Conservation (phyloP, 2,888 invertebrate genomes). For the Mesochorus sp. region DNA sequence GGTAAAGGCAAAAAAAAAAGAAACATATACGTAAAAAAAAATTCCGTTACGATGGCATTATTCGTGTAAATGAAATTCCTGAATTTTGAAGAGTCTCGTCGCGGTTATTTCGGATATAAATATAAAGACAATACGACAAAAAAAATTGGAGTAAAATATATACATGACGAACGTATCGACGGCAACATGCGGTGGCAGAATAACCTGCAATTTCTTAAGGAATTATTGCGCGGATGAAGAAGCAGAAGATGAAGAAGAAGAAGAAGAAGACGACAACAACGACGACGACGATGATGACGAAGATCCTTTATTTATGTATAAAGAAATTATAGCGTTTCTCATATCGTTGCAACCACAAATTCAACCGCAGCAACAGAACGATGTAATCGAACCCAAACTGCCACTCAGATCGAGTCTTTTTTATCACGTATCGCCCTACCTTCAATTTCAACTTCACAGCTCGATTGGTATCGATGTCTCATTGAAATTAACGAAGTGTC, state of each 20-base stretch:
- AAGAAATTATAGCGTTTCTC: conserved; percentile 71
- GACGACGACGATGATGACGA: conserved; percentile 67
- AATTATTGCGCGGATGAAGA: conserved; percentile 48
- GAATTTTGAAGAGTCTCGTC: conserved; percentile 32
- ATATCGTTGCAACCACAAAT: conserved; percentile 67
- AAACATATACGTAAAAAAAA: conserved; percentile 5
- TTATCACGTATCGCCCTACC: conserved; percentile 91
- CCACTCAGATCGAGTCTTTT: conserved; percentile 86
- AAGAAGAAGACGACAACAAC: conserved; percentile 53
- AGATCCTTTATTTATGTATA: conserved; percentile 71
- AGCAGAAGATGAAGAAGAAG: conserved; percentile 3
- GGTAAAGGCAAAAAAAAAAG: background rate
- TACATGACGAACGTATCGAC: conserved; percentile 55
- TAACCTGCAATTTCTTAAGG: conserved; percentile 57
- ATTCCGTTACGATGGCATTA: conserved; percentile 1
- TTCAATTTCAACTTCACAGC: conserved; percentile 90
- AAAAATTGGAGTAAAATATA: conserved; percentile 3
- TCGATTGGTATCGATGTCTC: conserved; percentile 84
- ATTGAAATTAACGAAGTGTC: conserved; percentile 87
- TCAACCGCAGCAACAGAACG: conserved; percentile 59
- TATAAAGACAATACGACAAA: conserved; percentile 1
- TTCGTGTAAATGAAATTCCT: conserved; percentile 32
- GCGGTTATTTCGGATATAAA: conserved; percentile 56
- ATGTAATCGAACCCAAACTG: conserved; percentile 61
- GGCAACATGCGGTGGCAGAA: conserved; percentile 56